A percentile compares a stretch with the other conserved stretches of the same genome.
Conservation (phyloP, 2,888 invertebrate genomes). For the Drosophila ezoana region DNA sequence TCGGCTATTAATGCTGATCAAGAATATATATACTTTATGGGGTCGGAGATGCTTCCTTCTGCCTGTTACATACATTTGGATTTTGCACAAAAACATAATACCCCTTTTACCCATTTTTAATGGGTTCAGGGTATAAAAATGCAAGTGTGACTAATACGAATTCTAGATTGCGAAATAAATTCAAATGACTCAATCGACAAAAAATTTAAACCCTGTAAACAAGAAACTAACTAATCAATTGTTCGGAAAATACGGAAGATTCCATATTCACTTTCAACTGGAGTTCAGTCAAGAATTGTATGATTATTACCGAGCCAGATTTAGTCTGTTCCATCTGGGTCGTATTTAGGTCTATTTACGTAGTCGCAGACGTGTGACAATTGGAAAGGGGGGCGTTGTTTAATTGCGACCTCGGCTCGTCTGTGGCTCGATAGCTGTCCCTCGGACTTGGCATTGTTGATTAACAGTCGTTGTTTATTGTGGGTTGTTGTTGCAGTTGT, state of each 20-base stretch:
- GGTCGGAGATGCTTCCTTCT: no score
- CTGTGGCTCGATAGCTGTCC: slow-evolving; percentile 51
- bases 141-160: slow-evolving; percentile 3
- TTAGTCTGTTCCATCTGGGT: slow-evolving; percentile 12
- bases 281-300: no score
- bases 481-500: background rate
- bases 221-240: background rate
- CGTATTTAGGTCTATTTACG: background rate
- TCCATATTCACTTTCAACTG: no score
- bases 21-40: no score
- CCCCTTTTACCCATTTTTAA: no score
- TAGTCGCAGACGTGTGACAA: slow-evolving; percentile 5
- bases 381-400: slow-evolving; percentile 38
- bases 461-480: slow-evolving; percentile 22
- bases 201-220: background rate
- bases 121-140: no score
- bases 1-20: no score
- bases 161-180: slow-evolving; percentile 10
- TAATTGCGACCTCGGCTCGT: slow-evolving; percentile 9
- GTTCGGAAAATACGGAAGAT: no score
- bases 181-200: slow-evolving; percentile 11
- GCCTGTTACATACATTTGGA: no score
- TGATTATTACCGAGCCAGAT: background rate
- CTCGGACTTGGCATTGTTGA: slow-evolving; percentile 30
- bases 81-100: no score